phyloP scores from a whole-genome alignment of 2,113 vertebrate genomes.

The Larimichthys polyactis region DNA sequence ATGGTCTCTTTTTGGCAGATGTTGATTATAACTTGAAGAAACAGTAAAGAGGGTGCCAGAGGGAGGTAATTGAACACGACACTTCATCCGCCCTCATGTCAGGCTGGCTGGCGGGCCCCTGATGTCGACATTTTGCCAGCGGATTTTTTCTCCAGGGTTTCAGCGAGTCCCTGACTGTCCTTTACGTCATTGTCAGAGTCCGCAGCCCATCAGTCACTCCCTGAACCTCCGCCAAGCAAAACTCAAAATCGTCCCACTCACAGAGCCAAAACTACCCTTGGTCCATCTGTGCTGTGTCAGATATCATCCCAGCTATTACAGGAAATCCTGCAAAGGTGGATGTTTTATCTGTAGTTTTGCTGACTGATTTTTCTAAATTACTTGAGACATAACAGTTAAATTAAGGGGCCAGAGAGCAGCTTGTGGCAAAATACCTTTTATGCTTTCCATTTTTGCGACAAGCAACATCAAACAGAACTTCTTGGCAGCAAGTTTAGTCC shows the following conservation, averaged over 20 bases:
- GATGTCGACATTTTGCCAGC: conserved; percentile 45
- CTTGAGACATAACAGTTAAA: conserved; percentile 21
- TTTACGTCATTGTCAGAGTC: conserved; percentile 66
- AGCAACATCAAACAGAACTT: conserved; percentile 61
- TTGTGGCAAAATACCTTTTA: conserved; percentile 35
- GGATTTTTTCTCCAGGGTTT: conserved; percentile 19
- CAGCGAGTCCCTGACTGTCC: conserved; percentile 50
- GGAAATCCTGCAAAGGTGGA: conserved; percentile 25
- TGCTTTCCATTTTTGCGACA: conserved; percentile 56
- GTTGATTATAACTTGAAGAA: conserved; percentile 43
- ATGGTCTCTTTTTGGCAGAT: conserved; percentile 39
- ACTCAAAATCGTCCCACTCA: conserved; percentile 33
- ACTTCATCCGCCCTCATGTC: conserved; percentile 54
- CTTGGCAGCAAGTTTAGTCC: conserved; percentile 54
- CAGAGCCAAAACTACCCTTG: conserved; percentile 29
- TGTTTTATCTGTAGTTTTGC: conserved; percentile 13
- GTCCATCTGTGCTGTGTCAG: conserved; percentile 36
- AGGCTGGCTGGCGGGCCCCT: conserved; percentile 32
- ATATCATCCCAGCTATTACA: background rate
- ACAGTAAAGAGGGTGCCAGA: conserved; percentile 25
- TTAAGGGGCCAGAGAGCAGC: conserved; percentile 25
- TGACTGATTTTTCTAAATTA: conserved; percentile 45
- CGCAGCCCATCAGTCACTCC: conserved; percentile 59
- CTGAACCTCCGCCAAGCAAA: conserved; percentile 63
- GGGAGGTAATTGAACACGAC: conserved; percentile 53